Conservation (phyloP, 2,113 vertebrate species). For the Cyanoderma ruficeps region DNA sequence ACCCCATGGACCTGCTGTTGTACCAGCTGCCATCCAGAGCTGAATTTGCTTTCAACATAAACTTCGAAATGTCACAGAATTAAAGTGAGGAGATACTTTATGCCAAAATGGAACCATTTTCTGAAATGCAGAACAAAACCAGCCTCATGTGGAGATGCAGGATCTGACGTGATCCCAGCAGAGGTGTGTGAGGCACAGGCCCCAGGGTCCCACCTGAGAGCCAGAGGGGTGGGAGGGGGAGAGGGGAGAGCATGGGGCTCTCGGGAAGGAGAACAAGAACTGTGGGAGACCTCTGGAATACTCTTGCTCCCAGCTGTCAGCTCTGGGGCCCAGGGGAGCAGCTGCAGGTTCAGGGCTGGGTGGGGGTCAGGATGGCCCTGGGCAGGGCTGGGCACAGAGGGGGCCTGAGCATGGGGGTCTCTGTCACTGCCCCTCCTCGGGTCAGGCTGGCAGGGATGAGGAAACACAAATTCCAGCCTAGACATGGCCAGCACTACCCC, state of each 20-base stretch:
- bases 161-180: background rate
- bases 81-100: background rate
- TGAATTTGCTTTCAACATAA: background rate
- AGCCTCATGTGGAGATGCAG: background rate
- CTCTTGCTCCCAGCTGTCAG: background rate
- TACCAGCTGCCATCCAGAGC: background rate
- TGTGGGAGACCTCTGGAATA: background rate
- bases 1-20: background rate
- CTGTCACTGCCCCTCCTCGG: background rate
- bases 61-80: background rate
- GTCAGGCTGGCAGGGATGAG: background rate
- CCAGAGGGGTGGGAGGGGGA: background rate
- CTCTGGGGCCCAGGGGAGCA: background rate
- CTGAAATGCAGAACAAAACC: background rate
- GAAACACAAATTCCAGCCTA: background rate
- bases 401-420: background rate
- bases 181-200: background rate
- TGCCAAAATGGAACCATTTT: background rate
- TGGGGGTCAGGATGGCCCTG: background rate
- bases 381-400: background rate
- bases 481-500: background rate
- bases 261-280: background rate
- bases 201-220: background rate
- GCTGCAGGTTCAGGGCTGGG: background rate
- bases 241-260: background rate